Conservation (phyloP, 2,113 vertebrate genomes). For the Melanerpes formicivorus region DNA sequence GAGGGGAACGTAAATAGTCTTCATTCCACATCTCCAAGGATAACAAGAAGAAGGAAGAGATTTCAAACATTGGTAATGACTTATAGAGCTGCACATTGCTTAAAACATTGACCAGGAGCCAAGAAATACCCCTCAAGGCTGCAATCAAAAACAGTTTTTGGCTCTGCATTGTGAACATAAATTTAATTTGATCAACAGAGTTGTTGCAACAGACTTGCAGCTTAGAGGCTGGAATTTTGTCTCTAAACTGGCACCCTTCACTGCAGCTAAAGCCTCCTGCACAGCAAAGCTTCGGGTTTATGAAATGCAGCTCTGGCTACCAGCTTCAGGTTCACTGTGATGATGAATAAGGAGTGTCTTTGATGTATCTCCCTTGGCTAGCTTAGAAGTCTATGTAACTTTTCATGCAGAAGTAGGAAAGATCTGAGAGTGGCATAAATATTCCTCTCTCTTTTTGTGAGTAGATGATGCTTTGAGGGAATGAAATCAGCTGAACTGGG, state of each 20-base stretch:
- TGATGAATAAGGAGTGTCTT: background rate
- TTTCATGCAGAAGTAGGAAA: background rate
- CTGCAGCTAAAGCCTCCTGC: background rate
- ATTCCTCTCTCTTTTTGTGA: background rate
- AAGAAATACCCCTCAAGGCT: conserved; percentile 65
- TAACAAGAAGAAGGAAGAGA: conserved; percentile 45
- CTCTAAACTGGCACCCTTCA: background rate
- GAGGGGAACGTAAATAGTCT: conserved; percentile 55
- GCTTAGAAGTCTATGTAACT: background rate
- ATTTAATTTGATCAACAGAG: conserved; percentile 42
- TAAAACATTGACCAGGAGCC: conserved; percentile 8
- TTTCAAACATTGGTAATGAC: conserved; percentile 46
- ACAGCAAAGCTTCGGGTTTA: background rate
- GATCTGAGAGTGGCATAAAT: background rate
- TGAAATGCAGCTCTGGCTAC: background rate
- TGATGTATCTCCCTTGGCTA: background rate
- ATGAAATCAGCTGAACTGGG: background rate
- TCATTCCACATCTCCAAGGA: conserved; percentile 27
- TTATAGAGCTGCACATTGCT: conserved; percentile 36
- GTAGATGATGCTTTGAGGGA: background rate
- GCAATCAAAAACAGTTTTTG: conserved; percentile 51
- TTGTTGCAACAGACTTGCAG: conserved; percentile 52
- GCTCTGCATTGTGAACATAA: conserved; percentile 35
- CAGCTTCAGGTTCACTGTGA: background rate
- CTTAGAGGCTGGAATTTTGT: background rate